Evolutionary conservation across 2,797 vertebrate species (phyloP).

Genomic region (Taeniopygia guttata): DNA sequence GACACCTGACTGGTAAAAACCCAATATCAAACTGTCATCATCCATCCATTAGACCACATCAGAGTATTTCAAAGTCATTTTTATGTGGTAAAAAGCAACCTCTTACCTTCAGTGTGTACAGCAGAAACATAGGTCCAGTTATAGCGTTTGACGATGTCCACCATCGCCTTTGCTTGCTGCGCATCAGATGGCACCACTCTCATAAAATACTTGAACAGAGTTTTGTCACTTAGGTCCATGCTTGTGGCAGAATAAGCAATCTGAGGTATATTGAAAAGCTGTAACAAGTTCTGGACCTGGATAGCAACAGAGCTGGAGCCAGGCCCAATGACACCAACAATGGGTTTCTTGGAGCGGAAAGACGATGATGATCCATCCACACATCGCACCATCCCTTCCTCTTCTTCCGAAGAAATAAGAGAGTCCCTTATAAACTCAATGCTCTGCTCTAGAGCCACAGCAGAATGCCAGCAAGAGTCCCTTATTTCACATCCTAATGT

Average conservation of each 20-base stretch:
- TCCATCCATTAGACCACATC: neutral
- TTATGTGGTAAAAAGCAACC: neutral
- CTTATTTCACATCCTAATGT: conserved; percentile 95
- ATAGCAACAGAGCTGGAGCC: conserved; percentile 97
- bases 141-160: conserved; percentile 98
- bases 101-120: conserved; percentile 95
- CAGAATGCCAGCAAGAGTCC: conserved; percentile 98
- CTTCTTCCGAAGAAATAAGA: conserved; percentile 90
- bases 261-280: conserved; percentile 99
- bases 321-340: conserved; percentile 94
- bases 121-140: conserved; percentile 99
- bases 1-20: neutral
- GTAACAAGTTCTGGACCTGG: conserved; percentile 95
- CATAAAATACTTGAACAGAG: conserved; percentile 97
- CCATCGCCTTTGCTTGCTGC: conserved; percentile 96
- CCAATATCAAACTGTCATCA: neutral
- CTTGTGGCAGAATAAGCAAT: conserved; percentile 97
- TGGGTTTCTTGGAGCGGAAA: conserved; percentile 89
- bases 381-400: conserved; percentile 82
- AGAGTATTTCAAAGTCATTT: neutral
- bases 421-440: conserved; percentile 98
- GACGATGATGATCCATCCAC: conserved; percentile 87
- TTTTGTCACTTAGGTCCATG: conserved; percentile 96
- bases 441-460: conserved; percentile 96
- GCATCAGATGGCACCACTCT: conserved; percentile 97